These are phyloP conservation scores for Hippasteria phrygiana DNA, from an alignment of 53 echinoderm and acorn worm species.

Conservation along the genomic window DNA sequence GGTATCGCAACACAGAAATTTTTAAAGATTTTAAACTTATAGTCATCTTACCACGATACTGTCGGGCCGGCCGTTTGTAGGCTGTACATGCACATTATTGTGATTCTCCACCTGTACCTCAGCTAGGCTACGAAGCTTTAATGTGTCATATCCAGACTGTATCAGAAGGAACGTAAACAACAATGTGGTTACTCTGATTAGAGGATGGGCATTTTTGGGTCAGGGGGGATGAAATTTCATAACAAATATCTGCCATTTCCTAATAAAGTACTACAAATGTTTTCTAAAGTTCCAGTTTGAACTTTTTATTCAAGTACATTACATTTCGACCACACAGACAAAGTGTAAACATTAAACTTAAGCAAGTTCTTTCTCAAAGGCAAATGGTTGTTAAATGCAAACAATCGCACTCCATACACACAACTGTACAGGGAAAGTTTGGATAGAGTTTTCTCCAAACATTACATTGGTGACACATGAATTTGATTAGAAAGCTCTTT, in stretches of 20 bases:
- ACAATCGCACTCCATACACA: too few species aligned
- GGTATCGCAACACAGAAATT: background rate
- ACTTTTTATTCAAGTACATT: background rate
- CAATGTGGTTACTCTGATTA: background rate
- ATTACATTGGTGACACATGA: too few species aligned
- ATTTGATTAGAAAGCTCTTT: too few species aligned
- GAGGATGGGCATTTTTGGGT: too few species aligned
- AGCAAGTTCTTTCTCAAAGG: too few species aligned
- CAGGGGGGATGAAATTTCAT: too few species aligned
- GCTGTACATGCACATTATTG: conserved; percentile 78
- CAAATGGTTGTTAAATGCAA: too few species aligned
- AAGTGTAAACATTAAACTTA: background rate
- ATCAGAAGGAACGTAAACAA: background rate
- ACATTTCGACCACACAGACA: too few species aligned
- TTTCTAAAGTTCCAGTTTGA: background rate
- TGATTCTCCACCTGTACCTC: conserved; percentile 70
- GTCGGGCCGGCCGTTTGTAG: conserved; percentile 57
- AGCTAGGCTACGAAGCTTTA: conserved; percentile 47
- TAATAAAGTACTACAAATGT: too few species aligned
- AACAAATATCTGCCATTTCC: too few species aligned
- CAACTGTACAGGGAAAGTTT: too few species aligned
- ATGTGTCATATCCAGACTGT: conserved; percentile 33
- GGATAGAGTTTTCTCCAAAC: too few species aligned
- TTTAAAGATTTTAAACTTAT: background rate
- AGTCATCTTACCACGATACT: conserved; percentile 47